phyloP scores from a whole-genome alignment of 2,797 vertebrate species.

The Borostomias antarcticus region DNA sequence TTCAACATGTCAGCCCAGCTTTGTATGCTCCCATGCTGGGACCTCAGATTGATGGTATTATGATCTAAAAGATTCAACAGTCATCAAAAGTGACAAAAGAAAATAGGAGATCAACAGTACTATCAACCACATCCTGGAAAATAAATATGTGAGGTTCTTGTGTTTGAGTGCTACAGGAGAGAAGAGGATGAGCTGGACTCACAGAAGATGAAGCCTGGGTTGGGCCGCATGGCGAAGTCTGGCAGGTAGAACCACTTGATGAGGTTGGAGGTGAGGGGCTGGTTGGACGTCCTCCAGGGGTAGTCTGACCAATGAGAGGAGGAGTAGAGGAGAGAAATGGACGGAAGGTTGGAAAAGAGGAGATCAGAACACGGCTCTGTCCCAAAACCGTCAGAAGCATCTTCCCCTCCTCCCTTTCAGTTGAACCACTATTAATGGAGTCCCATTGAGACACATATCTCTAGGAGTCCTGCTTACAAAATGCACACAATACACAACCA shows the following conservation, averaged over 20 bases:
- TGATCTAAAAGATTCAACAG: not conserved
- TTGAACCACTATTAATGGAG: not conserved
- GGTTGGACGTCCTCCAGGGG: slow-evolving; percentile 73
- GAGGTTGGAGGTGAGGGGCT: slow-evolving; percentile 74
- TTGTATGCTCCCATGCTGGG: not conserved
- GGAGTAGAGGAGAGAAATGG: not conserved
- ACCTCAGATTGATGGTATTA: not conserved
- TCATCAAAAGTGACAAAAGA: not conserved
- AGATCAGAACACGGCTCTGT: not conserved
- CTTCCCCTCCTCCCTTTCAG: not conserved
- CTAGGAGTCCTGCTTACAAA: too few relatives aligned
- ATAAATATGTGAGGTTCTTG: too few relatives aligned
- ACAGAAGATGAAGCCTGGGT: slow-evolving; percentile 79
- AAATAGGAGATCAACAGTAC: too few relatives aligned
- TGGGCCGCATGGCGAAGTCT: slow-evolving; percentile 77
- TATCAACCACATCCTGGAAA: not conserved
- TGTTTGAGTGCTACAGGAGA: not conserved
- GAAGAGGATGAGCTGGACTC: slow-evolving; percentile 43
- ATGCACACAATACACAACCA: too few relatives aligned
- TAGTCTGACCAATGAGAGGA: slow-evolving; percentile 72
- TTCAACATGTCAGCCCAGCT: not conserved
- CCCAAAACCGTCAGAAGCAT: not conserved
- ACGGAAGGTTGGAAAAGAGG: not conserved
- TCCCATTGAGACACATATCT: too few relatives aligned
- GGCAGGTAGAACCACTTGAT: slow-evolving; percentile 84